A percentile compares a stretch with the other conserved stretches of the same genome.
Evolutionary conservation across 1,140 invertebrate genomes (phyloP).

Genomic region (Xylocopa sonorina): DNA sequence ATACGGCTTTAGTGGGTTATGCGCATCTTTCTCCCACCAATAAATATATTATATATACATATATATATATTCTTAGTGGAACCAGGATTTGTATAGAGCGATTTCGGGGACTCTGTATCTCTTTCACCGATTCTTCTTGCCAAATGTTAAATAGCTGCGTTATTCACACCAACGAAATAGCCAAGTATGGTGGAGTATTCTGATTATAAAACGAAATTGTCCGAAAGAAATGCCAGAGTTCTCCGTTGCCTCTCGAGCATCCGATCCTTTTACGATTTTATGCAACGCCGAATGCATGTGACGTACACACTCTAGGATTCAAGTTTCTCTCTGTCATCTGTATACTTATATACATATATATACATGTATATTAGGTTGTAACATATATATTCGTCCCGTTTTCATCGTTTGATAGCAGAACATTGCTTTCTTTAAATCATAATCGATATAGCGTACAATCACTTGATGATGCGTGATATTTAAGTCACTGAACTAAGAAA

Average conservation of each 20-base stretch:
- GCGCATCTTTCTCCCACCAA: conserved; percentile 74
- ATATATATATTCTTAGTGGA: conserved; percentile 31
- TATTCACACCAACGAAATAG: too few relatives aligned
- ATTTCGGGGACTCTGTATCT: conserved; percentile 57
- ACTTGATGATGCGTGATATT: too few relatives aligned
- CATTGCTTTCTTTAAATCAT: too few relatives aligned
- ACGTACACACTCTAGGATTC: conserved; percentile 81
- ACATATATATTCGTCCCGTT: conserved; percentile 20
- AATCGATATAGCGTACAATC: too few relatives aligned
- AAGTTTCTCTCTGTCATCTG: conserved; percentile 74
- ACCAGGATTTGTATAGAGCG: conserved; percentile 68
- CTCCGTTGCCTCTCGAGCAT: conserved; percentile 46
- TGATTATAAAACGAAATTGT: too few relatives aligned
- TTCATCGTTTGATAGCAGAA: too few relatives aligned
- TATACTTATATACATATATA: conserved; percentile 42
- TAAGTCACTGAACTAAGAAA: too few relatives aligned
- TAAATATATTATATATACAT: conserved; percentile 35
- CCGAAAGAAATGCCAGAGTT: conserved; percentile 42
- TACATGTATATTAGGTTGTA: conserved; percentile 47
- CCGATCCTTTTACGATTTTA: conserved; percentile 54
- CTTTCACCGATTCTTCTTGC: conserved; percentile 3
- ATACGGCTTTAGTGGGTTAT: conserved; percentile 81
- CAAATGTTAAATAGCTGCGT: too few relatives aligned
- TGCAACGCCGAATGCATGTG: conserved; percentile 68
- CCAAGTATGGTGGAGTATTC: too few relatives aligned